Percentiles rank a stretch among this genome's conserved stretches.
Conservation (phyloP, 2,797 vertebrate species). For the Sebastes matsubarae region DNA sequence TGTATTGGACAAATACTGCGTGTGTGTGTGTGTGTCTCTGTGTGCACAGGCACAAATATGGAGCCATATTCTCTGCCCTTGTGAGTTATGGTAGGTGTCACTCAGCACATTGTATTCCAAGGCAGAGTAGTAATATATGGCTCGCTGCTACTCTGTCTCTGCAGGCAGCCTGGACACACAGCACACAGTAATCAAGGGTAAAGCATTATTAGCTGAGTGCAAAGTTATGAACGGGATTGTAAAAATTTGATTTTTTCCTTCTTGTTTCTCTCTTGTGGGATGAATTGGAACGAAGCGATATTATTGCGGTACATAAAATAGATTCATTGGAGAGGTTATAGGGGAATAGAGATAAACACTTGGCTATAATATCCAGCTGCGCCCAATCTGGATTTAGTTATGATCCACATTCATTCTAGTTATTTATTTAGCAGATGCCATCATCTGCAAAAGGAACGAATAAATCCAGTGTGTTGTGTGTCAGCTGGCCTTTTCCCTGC, state of each 20-base stretch:
- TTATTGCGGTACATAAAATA: not conserved
- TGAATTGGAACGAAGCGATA: not conserved
- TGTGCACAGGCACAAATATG: not conserved
- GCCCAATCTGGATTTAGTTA: slow-evolving; percentile 7
- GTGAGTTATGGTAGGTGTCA: slow-evolving; percentile 49
- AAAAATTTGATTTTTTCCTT: slow-evolving; percentile 26
- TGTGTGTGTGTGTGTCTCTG: not conserved
- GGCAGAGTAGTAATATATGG: slow-evolving; percentile 32
- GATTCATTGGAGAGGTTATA: not conserved
- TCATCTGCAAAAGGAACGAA: not conserved
- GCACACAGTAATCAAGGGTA: slow-evolving; percentile 20
- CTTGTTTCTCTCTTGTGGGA: not conserved
- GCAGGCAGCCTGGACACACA: slow-evolving; percentile 17
- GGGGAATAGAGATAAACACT: not conserved
- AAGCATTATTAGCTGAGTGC: slow-evolving; percentile 21
- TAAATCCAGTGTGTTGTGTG: not conserved
- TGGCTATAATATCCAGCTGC: not conserved
- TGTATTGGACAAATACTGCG: not conserved
- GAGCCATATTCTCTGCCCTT: slow-evolving; percentile 9
- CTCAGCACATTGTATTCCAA: slow-evolving; percentile 41
- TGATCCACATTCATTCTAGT: not conserved
- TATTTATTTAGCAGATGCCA: slow-evolving; percentile 20
- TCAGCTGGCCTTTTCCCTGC: not conserved
- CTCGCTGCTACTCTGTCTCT: slow-evolving; percentile 16
- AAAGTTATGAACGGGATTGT: not conserved